These are phyloP conservation scores for Odiellus spinosus DNA, from an alignment of 2,888 invertebrate genomes.

Conservation along the genomic window DNA sequence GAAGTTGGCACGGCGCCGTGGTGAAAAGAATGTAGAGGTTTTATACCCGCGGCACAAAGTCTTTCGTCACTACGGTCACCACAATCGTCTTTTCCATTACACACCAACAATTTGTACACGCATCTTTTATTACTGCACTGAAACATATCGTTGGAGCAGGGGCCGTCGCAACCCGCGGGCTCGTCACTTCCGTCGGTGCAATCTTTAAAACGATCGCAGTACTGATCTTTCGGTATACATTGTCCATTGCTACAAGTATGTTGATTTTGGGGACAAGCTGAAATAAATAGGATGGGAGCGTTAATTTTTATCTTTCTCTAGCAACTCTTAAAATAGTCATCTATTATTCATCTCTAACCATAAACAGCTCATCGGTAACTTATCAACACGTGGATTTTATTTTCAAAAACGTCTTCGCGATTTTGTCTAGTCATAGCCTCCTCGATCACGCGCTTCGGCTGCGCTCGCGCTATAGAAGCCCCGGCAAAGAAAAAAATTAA, in stretches of 20 bases:
- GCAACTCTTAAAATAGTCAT: not conserved
- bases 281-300: too few species aligned
- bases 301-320: not conserved
- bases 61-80: slow-evolving; percentile 24
- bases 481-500: too few species aligned
- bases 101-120: slow-evolving; percentile 18
- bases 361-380: not conserved
- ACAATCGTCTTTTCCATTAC: slow-evolving; percentile 23
- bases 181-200: slow-evolving; percentile 54
- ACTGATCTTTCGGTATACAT: slow-evolving; percentile 42
- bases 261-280: slow-evolving; percentile 40
- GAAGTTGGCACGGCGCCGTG: not conserved
- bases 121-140: slow-evolving; percentile 25
- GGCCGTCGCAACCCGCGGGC: slow-evolving; percentile 36
- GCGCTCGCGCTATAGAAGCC: too few species aligned
- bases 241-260: slow-evolving; percentile 43
- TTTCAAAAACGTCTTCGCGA: too few species aligned
- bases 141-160: slow-evolving; percentile 17
- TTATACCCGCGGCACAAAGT: slow-evolving; percentile 18
- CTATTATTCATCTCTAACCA: not conserved
- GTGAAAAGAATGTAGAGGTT: too few species aligned
- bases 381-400: too few species aligned
- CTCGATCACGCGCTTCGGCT: too few species aligned
- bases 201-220: slow-evolving; percentile 49
- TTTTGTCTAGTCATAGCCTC: too few species aligned